phyloP scores from a whole-genome alignment of 2,113 vertebrate genomes.

The Laticauda colubrina region DNA sequence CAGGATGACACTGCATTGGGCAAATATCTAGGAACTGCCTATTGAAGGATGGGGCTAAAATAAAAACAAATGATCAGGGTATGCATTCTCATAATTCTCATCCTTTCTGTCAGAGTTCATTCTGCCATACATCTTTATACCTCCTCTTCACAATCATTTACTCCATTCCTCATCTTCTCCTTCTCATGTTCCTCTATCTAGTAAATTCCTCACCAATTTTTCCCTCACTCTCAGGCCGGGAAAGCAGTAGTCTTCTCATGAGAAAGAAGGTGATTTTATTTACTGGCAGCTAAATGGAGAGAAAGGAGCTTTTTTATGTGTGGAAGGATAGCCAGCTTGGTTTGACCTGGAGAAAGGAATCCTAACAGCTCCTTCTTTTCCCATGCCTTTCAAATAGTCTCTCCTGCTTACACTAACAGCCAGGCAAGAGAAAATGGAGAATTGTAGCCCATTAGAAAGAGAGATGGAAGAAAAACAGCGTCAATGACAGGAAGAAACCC shows the following conservation, averaged over 20 bases:
- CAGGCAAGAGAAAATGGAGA: background rate
- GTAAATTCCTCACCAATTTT: background rate
- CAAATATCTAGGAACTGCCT: background rate
- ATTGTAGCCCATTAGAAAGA: background rate
- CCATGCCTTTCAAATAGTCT: background rate
- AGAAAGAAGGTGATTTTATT: background rate
- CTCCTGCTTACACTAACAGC: background rate
- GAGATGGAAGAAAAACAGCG: background rate
- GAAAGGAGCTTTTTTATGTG: background rate
- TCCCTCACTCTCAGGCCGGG: background rate
- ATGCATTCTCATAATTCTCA: background rate
- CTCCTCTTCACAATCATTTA: background rate
- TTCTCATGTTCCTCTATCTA: background rate
- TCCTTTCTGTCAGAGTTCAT: background rate
- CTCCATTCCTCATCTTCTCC: background rate
- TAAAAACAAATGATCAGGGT: background rate
- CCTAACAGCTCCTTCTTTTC: background rate
- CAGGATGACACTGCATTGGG: background rate
- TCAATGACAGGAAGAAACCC: background rate
- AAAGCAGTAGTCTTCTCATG: background rate
- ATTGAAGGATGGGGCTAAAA: background rate
- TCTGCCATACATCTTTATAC: background rate
- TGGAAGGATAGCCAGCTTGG: background rate
- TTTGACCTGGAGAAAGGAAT: background rate
- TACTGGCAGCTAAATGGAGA: background rate